Conservation (phyloP, 1,140 invertebrate genomes). For the Archegozetes longisetosus region DNA sequence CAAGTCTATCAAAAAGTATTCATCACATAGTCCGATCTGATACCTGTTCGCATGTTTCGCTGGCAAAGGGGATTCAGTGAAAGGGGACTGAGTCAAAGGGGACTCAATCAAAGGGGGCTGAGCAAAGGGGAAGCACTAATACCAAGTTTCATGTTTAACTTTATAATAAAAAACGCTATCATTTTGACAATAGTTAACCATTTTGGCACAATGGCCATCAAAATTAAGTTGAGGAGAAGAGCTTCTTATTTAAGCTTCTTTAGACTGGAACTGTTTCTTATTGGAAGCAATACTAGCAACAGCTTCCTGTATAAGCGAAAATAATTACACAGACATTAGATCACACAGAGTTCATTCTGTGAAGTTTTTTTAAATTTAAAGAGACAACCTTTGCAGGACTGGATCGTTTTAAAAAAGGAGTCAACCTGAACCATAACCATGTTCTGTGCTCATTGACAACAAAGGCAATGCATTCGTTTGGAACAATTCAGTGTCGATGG, state of each 20-base stretch:
- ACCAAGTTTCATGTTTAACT: neutral
- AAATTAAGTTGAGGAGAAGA: neutral
- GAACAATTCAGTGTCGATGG: neutral
- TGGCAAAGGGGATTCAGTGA: too few species aligned
- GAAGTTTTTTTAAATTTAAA: neutral
- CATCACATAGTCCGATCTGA: too few species aligned
- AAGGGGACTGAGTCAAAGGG: neutral
- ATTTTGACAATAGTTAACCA: neutral
- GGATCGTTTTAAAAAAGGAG: neutral
- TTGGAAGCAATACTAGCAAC: neutral
- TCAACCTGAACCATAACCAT: neutral
- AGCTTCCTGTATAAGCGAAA: neutral
- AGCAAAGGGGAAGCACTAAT: neutral
- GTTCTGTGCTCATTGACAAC: neutral
- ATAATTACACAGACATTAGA: neutral
- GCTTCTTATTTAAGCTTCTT: neutral
- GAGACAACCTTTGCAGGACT: too few species aligned
- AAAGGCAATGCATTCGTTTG: neutral
- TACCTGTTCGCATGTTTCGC: too few species aligned
- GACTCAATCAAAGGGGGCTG: neutral
- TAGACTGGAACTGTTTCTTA: neutral
- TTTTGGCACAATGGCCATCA: neutral
- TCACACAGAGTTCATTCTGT: neutral
- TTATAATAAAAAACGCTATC: neutral
- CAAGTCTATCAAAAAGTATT: too few species aligned